Base-by-base conservation (phyloP, 2,797 vertebrate species). In the Karalla daura region DNA sequence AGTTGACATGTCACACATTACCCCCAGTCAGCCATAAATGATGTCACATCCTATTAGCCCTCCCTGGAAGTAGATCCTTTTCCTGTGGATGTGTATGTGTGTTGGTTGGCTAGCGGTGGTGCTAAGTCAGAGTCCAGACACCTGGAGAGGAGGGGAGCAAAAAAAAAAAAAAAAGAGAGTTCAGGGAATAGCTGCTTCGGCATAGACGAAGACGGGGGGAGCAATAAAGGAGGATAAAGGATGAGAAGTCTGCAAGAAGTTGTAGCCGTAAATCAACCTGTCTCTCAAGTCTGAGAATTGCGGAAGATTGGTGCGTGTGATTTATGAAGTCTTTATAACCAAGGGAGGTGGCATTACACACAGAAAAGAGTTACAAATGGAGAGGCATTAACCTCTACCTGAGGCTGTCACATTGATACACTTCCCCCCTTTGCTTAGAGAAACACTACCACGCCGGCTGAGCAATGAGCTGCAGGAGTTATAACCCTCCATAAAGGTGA, bases 41-140 rank as follows among this genome's bases (percentile, higher is more conserved):
- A 90, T 90, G 87, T 90, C 87, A 85, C 76, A 81, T 87, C 84
- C 83, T 80, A 89, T 91, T 88, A 87, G 65, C 40, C 63, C 66
- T 80, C 77, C 24, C 23, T 43, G 55, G 49, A 76, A 78, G 83
- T 63, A 63, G 70, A 81, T 83, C 63, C 33, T 61, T 78, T 70
- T 76, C 76, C 61, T 75, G 63, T 76, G 56, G 68, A 50, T 45
- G 30, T 47, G 32, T 54, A 25, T 56, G 27, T 73, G 72, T 80
- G 73, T 80, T 70, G 64, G 73, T 88, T 86, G 82, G 82, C 71
- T 71, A 27, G 51, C 50, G 21, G 40, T 45, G 18, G 58, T 58
- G 67, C 73, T 78, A 87, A 90, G 75, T 83, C 71, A 80, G 78
- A 86, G 76, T 72, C 82, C 80, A 90, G 87, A 85, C 86, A 89